These are phyloP conservation scores for Pyrocoelia pectoralis DNA, from an alignment of 2,888 invertebrate species.

Conservation along the genomic window DNA sequence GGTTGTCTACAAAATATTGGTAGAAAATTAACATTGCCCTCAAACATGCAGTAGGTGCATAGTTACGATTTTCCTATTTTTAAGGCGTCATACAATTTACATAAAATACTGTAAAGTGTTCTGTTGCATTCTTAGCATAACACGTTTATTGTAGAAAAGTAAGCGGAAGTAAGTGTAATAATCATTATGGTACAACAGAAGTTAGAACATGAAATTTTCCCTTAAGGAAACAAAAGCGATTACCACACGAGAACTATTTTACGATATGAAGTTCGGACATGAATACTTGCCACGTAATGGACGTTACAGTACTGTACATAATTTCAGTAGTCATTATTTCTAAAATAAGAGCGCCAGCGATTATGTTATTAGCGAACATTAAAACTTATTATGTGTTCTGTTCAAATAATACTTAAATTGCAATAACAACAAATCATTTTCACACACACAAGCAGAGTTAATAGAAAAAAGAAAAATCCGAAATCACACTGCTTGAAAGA, in stretches of 20 bases:
- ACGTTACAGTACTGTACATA: conserved; percentile 33
- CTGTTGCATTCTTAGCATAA: conserved; percentile 24
- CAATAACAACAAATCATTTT: not conserved
- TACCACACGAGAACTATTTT: conserved; percentile 44
- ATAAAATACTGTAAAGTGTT: not conserved
- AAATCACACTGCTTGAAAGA: not conserved
- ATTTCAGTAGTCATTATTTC: conserved; percentile 33
- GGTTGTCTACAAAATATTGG: too few relatives aligned
- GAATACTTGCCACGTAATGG: conserved; percentile 40
- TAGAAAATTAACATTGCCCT: too few relatives aligned
- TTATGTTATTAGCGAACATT: conserved; percentile 23
- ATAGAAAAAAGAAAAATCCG: not conserved
- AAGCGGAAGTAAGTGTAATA: conserved; percentile 45
- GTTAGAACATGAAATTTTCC: conserved; percentile 47
- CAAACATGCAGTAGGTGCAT: too few relatives aligned
- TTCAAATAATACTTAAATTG: not conserved
- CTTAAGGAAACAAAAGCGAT: conserved; percentile 48
- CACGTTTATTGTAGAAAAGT: conserved; percentile 36
- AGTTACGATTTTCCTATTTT: too few relatives aligned
- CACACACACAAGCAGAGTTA: not conserved
- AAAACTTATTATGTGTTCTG: not conserved
- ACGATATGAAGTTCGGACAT: conserved; percentile 45
- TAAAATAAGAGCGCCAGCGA: conserved; percentile 19
- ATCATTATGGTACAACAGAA: conserved; percentile 46
- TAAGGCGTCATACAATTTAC: too few relatives aligned